These are phyloP conservation scores for Cyprinodon brontotheroides DNA, from an alignment of 2,113 vertebrate genomes.

Conservation along the genomic window DNA sequence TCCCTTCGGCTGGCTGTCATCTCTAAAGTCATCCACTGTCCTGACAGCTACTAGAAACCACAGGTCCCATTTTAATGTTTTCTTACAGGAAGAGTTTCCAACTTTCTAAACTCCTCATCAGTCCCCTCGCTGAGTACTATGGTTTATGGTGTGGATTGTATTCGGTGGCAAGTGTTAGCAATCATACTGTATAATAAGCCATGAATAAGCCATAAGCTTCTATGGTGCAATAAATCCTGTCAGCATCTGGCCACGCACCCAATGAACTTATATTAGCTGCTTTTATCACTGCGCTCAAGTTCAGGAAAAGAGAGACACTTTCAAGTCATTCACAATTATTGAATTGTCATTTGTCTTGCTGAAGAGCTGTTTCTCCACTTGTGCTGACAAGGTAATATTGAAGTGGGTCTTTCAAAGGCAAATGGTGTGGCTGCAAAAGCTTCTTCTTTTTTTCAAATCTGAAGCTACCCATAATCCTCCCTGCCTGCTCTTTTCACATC, in stretches of 20 bases:
- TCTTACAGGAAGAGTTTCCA: no score
- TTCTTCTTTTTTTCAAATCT: constrained; percentile 10
- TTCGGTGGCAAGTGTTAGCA: constrained; percentile 56
- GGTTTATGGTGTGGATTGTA: constrained; percentile 36
- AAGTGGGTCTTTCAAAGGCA: constrained; percentile 34
- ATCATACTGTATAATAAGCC: constrained; percentile 64
- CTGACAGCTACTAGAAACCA: no score
- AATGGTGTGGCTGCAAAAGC: constrained; percentile 28
- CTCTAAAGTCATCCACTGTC: no score
- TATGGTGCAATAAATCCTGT: constrained; percentile 53
- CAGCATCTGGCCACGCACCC: constrained; percentile 46
- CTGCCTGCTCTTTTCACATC: constrained; percentile 51
- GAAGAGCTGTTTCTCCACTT: constrained; percentile 55
- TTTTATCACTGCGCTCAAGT: constrained; percentile 70
- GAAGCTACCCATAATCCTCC: constrained; percentile 50
- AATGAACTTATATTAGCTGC: constrained; percentile 53
- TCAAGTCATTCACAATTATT: constrained; percentile 57
- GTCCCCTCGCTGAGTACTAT: not conserved
- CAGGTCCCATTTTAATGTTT: no score
- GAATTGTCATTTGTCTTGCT: constrained; percentile 61
- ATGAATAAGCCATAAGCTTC: constrained; percentile 65
- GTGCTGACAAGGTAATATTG: constrained; percentile 66
- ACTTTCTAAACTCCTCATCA: no score
- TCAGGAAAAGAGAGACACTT: constrained; percentile 52
- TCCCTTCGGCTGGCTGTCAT: no score